These are phyloP conservation scores for Sarcophaga variegata DNA, from an alignment of 2,888 invertebrate species.

Conservation along the genomic window DNA sequence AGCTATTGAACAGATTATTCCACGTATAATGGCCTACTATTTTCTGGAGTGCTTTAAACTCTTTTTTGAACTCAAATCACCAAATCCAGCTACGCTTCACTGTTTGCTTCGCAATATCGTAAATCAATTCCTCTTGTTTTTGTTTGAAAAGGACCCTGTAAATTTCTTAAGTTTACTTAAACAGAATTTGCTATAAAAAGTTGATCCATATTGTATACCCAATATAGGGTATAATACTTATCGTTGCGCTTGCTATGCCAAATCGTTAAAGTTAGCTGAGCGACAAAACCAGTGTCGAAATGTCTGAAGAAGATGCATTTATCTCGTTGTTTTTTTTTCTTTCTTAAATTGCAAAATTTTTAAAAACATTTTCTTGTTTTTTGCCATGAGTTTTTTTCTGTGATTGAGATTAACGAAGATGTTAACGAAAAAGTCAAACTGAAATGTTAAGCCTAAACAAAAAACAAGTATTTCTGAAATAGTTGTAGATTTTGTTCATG, in stretches of 20 bases:
- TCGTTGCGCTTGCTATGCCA: background rate
- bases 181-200: no score
- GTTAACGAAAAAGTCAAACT: conserved; percentile 10
- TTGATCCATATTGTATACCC: background rate
- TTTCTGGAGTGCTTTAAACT: no score
- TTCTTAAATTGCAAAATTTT: conserved; percentile 50
- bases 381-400: background rate
- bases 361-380: conserved; percentile 9
- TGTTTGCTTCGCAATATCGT: no score
- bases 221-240: background rate
- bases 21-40: no score
- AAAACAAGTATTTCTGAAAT: conserved; percentile 56
- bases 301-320: conserved; percentile 48
- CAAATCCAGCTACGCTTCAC: no score
- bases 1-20: no score
- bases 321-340: conserved; percentile 1
- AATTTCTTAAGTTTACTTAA: no score
- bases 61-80: no score
- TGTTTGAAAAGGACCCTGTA: no score
- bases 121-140: no score
- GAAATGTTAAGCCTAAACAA: conserved; percentile 37
- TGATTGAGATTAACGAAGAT: conserved; percentile 19
- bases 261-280: background rate
- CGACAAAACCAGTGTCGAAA: conserved; percentile 22
- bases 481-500: conserved; percentile 14